Evolutionary conservation across 2,797 vertebrate genomes (phyloP).

Genomic region (Myotis findleyi): DNA sequence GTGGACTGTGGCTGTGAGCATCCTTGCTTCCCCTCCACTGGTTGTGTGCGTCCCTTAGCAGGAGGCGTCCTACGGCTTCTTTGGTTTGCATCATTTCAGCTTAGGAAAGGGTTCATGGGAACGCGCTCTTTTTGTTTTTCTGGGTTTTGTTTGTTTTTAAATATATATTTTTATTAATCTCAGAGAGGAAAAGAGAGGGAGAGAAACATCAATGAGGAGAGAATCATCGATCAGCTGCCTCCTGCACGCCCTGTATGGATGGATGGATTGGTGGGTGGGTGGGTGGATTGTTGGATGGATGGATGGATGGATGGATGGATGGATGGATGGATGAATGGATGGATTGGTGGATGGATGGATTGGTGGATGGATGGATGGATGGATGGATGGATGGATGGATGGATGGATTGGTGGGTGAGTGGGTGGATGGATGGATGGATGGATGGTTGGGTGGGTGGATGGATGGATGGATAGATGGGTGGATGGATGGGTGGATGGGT

Average conservation of each 20-base stretch:
- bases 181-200: no score
- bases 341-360: background rate
- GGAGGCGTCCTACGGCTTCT: background rate
- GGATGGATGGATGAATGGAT: background rate
- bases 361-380: background rate
- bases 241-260: background rate
- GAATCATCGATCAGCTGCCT: no score
- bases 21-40: rapidly evolving
- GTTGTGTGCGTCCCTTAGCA: background rate
- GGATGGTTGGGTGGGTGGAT: background rate
- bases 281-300: background rate
- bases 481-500: background rate
- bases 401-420: no score
- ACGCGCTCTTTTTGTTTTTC: no score
- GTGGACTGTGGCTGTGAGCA: background rate
- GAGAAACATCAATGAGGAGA: no score
- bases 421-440: background rate
- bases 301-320: background rate
- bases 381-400: background rate
- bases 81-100: background rate
- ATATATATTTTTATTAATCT: no score
- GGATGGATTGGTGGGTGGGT: background rate
- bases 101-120: rapidly evolving
- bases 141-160: no score
- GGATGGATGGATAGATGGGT: background rate